Evolutionary conservation across 1,140 invertebrate species (phyloP).

Genomic region (Thrips palmi): DNA sequence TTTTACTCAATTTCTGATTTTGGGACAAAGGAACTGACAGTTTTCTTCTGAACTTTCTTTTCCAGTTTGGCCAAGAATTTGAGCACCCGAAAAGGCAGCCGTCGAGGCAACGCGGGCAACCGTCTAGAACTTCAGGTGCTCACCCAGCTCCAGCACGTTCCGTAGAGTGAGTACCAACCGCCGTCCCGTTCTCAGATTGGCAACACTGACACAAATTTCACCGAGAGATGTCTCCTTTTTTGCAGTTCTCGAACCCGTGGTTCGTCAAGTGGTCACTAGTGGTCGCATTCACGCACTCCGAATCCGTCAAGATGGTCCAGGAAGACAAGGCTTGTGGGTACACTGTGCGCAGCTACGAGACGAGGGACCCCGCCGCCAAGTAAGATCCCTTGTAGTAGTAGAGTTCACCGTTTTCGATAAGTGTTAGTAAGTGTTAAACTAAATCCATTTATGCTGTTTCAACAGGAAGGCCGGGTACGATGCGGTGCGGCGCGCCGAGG

Average conservation of each 20-base stretch:
- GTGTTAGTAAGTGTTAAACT: no score
- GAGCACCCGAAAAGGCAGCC: conserved; percentile 48
- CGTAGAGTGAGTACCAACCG: conserved; percentile 34
- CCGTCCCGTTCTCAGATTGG: neutral
- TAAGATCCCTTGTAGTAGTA: neutral
- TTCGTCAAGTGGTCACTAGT: conserved; percentile 3
- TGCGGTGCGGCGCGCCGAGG: neutral
- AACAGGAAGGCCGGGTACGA: neutral
- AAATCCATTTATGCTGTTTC: neutral
- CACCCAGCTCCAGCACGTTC: conserved; percentile 62
- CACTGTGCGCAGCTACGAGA: neutral
- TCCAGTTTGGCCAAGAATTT: conserved; percentile 53
- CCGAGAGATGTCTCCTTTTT: conserved; percentile 4
- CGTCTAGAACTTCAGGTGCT: conserved; percentile 56
- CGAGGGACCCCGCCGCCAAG: neutral
- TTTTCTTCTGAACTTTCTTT: no score
- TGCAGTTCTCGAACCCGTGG: neutral
- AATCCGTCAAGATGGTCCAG: conserved; percentile 16
- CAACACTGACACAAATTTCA: neutral
- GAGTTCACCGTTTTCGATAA: no score
- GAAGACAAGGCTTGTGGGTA: conserved; percentile 9
- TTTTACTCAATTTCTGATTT: no score
- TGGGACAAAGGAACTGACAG: no score
- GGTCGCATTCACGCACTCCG: no score
- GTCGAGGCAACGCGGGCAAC: conserved; percentile 57